phyloP scores from a whole-genome alignment of 2,113 vertebrate species.

The Seriola dumerili region DNA sequence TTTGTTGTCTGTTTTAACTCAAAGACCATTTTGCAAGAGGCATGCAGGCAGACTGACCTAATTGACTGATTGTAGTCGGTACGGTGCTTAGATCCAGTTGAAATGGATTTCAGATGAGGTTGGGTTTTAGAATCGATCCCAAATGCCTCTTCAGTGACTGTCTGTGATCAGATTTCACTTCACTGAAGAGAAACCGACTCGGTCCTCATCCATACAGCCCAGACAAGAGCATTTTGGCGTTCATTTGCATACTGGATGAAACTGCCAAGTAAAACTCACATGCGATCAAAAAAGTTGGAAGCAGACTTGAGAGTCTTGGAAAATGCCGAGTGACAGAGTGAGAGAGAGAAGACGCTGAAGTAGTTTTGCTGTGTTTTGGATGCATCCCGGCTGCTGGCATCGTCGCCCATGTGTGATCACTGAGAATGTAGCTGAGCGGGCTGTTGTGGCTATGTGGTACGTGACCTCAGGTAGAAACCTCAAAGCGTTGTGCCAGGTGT shows the following conservation, averaged over 20 bases:
- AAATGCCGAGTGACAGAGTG: background rate
- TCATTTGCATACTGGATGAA: constrained; percentile 5
- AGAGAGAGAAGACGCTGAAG: background rate
- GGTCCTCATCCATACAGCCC: background rate
- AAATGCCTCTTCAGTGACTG: background rate
- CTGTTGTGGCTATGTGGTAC: background rate
- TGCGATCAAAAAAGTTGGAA: background rate
- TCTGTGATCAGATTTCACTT: constrained; percentile 6
- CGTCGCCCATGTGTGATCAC: background rate
- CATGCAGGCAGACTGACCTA: background rate
- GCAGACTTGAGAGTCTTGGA: background rate
- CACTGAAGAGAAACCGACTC: background rate
- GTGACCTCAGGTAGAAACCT: background rate
- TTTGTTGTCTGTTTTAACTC: background rate
- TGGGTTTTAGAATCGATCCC: background rate
- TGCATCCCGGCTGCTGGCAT: background rate
- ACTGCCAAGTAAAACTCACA: background rate
- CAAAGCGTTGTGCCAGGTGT: background rate
- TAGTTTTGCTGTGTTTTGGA: background rate
- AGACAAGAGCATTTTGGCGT: background rate
- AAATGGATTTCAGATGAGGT: background rate
- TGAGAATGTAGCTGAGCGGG: background rate
- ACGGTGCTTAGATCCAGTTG: background rate
- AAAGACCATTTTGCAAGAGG: background rate
- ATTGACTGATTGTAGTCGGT: background rate